Evolutionary conservation across 2,113 vertebrate species (phyloP), one percentile per base, ranked within the genome.

Genomic region (Sphaerodactylus townsendi): DNA sequence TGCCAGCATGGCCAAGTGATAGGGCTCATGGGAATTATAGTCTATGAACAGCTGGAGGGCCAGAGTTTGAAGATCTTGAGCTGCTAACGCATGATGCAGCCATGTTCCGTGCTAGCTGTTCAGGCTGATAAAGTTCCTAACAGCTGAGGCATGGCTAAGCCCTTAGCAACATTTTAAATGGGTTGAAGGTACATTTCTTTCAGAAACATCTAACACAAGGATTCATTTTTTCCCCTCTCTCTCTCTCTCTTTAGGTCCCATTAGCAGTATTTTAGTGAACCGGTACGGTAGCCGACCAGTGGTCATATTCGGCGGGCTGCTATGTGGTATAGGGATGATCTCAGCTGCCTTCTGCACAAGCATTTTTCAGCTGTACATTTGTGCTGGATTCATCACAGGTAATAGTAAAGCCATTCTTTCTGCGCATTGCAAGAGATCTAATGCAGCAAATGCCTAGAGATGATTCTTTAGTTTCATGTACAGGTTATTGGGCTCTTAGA

Each of bases 311-410:
- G 96, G 97, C 68, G 97, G 97, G 71, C 86, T 97, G 41, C 91
- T 97, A 88, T 96, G 96, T 88, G 95, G 94, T 2, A 46, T 93
- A 44, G 96, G 95, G 2, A 96, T 97, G 97, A 90, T 96, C 56
- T 90, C 95, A 3, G 96, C 96, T 0, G 93, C 96, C 44, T 97
- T 97, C 91, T 96, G 93, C 93, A 96, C 86, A 85, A 95, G 96
- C 92, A 97, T 98, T 83, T 70, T 96, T 83, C 96, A 96, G 91
- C 93, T 98, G 73, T 97, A 97, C 92, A 85, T 97, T 74, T 97
- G 93, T 7, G 93, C 96, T 65, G 96, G 97, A 79, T 82, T 96
- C 89, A 91, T 97, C 87, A 97, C 96, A 95, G 97, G 96, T 98
- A 96, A 93, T 90, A 19, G 0, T 39, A 48, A 39, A 75, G 14